Evolutionary conservation across 1,140 invertebrate genomes (phyloP), one percentile per base, ranked within the genome.

Genomic region (Thaumetopoea pityocampa): DNA sequence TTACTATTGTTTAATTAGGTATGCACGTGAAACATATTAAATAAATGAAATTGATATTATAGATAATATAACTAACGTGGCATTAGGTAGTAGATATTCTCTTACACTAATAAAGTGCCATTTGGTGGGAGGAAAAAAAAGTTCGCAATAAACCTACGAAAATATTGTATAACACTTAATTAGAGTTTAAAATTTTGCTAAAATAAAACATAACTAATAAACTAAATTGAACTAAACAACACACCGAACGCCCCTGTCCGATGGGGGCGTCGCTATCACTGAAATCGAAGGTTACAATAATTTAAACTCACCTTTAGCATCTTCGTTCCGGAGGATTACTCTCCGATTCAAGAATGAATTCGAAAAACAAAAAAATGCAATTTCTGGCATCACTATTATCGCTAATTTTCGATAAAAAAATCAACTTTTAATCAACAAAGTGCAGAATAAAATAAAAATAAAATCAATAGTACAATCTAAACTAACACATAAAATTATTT

Each of bases 121-220:
- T 77, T 72, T 79, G 76, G 78, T 78, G 73, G 78, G 78, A 77
- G 71, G 61, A 79, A 80, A 79, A 63, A 76, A 81, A 82, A 68
- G 63, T 66, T 60, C 61, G 50, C 58, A 67, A 60, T 73, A 76
- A 79, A 80, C 60, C 69, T 80, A 81, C 57, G 51, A 84, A 84
- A 84, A 80, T 80, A 82, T 82, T 69, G 67, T 76, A 73, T 81
- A 84, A 84, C 80, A 80, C 78, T 84, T 80, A 82, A 77, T 61
- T 69, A 79, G 74, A 57, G 67, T 79, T 80, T 67, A 80, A 84
- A 84, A 81, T 80, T 84, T 84, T 82, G 68, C 73, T 79, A 82
- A 84, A 84, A 84, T 84, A 82, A 84, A 84, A 84, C 80, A 80
- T 84, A 84, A 82, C 70, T 84, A 84, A 84, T 84, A 84, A 84